These are phyloP conservation scores for Protonibea diacanthus DNA, from an alignment of 2,797 vertebrate species.

Conservation along the genomic window DNA sequence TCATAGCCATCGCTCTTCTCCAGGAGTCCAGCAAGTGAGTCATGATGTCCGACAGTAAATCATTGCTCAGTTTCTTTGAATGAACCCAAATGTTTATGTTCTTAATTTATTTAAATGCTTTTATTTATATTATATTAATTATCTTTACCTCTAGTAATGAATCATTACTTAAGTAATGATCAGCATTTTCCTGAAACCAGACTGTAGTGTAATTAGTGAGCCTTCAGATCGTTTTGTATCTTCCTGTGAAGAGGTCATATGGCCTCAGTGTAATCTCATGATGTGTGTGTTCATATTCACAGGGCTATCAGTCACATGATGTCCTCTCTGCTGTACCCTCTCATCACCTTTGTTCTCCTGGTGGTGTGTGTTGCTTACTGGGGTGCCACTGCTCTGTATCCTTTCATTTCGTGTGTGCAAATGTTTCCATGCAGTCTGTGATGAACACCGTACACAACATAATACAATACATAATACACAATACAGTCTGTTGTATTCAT, in stretches of 20 bases:
- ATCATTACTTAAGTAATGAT: background rate
- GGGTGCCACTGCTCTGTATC: constrained; percentile 92
- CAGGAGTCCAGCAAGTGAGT: constrained; percentile 91
- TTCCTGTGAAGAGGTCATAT: background rate
- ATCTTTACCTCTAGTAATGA: too few relatives aligned
- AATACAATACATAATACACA: too few relatives aligned
- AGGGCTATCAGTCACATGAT: constrained; percentile 92
- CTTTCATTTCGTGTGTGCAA: constrained; percentile 66
- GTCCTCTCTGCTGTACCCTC: constrained; percentile 88
- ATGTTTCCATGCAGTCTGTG: background rate
- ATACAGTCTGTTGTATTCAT: background rate
- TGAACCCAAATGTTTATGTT: background rate
- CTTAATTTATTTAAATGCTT: background rate
- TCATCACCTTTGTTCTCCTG: constrained; percentile 91
- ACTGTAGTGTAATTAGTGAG: background rate
- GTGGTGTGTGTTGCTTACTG: constrained; percentile 91
- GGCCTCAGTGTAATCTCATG: background rate
- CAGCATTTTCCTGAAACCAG: background rate
- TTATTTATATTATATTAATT: too few relatives aligned
- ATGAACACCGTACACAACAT: background rate
- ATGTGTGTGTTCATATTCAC: constrained; percentile 45
- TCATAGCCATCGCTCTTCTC: constrained; percentile 91
- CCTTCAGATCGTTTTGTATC: background rate
- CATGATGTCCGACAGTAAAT: background rate
- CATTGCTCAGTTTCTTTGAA: background rate